Evolutionary conservation across 2,797 vertebrate genomes (phyloP).

Genomic region (Melanotaenia boesemani): DNA sequence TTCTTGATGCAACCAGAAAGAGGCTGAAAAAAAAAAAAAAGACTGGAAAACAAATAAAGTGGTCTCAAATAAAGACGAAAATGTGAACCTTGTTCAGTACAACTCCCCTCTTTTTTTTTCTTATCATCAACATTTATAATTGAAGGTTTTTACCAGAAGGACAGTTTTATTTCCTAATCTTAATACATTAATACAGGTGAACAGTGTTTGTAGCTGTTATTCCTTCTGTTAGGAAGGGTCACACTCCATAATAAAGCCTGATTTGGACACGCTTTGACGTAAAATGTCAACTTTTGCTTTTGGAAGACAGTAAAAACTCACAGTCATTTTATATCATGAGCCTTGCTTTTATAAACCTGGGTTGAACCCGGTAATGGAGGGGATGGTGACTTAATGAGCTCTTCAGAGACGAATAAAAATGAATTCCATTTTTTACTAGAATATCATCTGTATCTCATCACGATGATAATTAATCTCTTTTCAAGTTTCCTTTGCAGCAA

Average conservation of each 20-base stretch:
- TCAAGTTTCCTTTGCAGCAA: conserved; percentile 59
- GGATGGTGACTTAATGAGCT: conserved; percentile 62
- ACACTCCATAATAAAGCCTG: neutral
- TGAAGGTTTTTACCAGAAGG: neutral
- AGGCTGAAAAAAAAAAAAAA: no score
- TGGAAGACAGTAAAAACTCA: neutral
- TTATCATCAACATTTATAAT: no score
- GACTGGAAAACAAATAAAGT: no score
- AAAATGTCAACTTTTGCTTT: neutral
- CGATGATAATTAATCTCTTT: conserved; percentile 54
- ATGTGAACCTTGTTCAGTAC: no score
- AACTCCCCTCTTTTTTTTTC: no score
- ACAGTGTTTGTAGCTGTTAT: neutral
- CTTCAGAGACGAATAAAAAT: conserved; percentile 56
- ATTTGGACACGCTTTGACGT: neutral
- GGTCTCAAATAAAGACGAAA: no score
- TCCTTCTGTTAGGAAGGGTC: neutral
- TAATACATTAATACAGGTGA: neutral
- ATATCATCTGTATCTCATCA: conserved; percentile 55
- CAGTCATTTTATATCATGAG: neutral
- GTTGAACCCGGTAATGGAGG: conserved; percentile 40
- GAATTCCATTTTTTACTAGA: conserved; percentile 37
- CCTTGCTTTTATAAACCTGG: conserved; percentile 12
- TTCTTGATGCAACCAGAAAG: no score
- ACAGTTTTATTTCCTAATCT: neutral